phyloP scores from a whole-genome alignment of 2,797 vertebrate genomes.

The Peromyscus aztecus region DNA sequence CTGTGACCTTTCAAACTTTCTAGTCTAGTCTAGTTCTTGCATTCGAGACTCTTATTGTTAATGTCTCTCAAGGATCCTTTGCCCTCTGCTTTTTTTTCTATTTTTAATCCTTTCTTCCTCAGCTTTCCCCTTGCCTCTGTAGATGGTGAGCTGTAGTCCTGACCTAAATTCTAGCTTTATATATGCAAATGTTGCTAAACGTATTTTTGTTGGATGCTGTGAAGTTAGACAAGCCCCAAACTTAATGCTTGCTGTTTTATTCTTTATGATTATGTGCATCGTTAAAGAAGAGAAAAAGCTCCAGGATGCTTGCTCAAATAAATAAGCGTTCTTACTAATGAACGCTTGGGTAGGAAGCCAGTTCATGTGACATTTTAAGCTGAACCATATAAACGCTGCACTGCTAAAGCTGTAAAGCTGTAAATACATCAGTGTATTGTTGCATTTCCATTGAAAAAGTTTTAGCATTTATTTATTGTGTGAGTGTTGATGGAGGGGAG shows the following conservation, averaged over 20 bases:
- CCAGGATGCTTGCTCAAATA: neutral
- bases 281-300: neutral
- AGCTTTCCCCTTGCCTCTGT: neutral
- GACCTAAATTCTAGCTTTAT: conserved; percentile 65
- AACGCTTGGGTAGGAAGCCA: neutral
- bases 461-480: neutral
- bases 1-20: conserved; percentile 50
- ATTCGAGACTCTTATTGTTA: neutral
- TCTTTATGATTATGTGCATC: neutral
- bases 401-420: neutral
- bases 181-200: conserved; percentile 52
- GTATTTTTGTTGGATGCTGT: conserved; percentile 21
- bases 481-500: accelerated
- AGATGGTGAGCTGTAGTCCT: conserved; percentile 7
- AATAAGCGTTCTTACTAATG: neutral
- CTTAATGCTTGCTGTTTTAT: neutral
- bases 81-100: neutral
- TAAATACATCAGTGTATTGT: neutral
- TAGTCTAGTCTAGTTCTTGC: conserved; percentile 6
- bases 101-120: conserved; percentile 29
- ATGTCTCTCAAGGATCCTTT: conserved; percentile 8
- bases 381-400: neutral
- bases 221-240: conserved; percentile 14
- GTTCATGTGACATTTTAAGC: conserved; percentile 36
- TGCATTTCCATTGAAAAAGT: neutral